These are phyloP conservation scores for Jacana jacana DNA, from an alignment of 2,113 vertebrate species.

Conservation along the genomic window DNA sequence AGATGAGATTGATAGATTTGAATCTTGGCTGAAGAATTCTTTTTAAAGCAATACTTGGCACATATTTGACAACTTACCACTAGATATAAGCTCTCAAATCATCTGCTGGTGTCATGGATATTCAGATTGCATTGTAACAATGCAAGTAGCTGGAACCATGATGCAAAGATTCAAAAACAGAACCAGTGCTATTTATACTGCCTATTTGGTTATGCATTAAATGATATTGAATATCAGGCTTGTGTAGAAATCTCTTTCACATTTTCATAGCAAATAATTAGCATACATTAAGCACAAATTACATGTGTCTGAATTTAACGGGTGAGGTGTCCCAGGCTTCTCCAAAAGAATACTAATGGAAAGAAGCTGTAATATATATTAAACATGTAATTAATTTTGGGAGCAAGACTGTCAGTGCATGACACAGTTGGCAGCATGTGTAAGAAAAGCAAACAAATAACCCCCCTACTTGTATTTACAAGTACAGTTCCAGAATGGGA, in stretches of 20 bases:
- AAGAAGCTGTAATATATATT: constrained; percentile 23
- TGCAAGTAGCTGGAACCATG: not conserved
- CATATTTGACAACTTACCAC: not conserved
- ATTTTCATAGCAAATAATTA: constrained; percentile 58
- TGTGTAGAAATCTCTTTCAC: constrained; percentile 13
- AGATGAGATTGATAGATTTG: not conserved
- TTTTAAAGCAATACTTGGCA: not conserved
- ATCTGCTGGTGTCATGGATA: not conserved
- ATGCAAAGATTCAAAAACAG: constrained; percentile 23
- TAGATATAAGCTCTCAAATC: not conserved
- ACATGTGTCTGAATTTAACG: constrained; percentile 35
- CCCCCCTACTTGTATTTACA: not conserved
- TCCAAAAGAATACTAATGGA: constrained; percentile 47
- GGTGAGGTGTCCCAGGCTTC: constrained; percentile 8
- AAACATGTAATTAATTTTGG: constrained; percentile 56
- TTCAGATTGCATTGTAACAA: not conserved
- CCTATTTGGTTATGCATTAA: constrained; percentile 9
- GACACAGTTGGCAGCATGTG: not conserved
- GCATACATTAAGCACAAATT: constrained; percentile 54
- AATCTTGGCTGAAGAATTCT: not conserved
- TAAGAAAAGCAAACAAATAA: constrained; percentile 10
- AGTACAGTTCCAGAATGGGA: not conserved
- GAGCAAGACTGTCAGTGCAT: not conserved
- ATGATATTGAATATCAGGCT: constrained; percentile 39
- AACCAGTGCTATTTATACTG: not conserved